phyloP scores from a whole-genome alignment of 1,140 invertebrate genomes.

The Bombus haemorrhoidalis region DNA sequence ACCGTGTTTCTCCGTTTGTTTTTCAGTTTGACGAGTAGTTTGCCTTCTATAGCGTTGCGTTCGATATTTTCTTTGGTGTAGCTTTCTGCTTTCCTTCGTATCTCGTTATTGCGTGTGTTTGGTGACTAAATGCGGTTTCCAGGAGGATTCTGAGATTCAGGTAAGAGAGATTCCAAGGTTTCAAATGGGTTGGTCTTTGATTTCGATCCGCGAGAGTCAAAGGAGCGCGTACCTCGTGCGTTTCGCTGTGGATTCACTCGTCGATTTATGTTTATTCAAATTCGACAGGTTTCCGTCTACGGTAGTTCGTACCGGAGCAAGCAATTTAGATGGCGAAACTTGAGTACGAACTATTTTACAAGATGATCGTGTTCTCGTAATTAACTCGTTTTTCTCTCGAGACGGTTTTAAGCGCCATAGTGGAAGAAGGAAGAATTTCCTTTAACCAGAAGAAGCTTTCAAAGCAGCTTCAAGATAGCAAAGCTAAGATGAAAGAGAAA shows the following conservation, averaged over 20 bases:
- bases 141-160: constrained; percentile 35
- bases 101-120: not conserved
- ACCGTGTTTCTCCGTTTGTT: not conserved
- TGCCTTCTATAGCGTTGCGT: not conserved
- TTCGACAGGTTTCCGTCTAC: not conserved
- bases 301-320: not conserved
- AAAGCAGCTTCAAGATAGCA: not conserved
- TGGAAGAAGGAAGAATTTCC: not conserved
- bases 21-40: not conserved
- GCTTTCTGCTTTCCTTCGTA: no score
- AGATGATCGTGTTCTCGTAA: not conserved
- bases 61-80: not conserved
- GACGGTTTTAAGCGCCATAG: not conserved
- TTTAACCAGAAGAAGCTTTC: not conserved
- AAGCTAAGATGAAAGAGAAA: not conserved
- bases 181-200: not conserved
- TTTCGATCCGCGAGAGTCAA: no score
- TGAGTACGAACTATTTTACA: no score
- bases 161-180: constrained; percentile 16
- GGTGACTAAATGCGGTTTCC: constrained; percentile 52
- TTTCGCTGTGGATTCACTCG: not conserved
- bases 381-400: not conserved
- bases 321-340: no score
- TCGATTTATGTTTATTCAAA: not conserved
- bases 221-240: not conserved